Percentiles rank a stretch among this genome's conserved stretches.
These are phyloP conservation scores for Gasterosteus aculeatus DNA, from an alignment of 2,113 vertebrate species.

Conservation along the genomic window DNA sequence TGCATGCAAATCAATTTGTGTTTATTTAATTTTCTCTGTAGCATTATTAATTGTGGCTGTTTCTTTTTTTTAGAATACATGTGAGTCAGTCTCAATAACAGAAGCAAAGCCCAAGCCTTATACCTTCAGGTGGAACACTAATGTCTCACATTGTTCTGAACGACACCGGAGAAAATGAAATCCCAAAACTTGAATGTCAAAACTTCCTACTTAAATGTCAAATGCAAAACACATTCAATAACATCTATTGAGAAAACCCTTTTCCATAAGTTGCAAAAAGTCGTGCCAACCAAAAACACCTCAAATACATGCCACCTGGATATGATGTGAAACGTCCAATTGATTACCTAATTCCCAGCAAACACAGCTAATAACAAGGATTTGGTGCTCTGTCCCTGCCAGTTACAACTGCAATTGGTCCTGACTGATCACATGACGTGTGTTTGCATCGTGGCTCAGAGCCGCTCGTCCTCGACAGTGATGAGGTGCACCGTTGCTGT, in stretches of 20 bases:
- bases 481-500: constrained; percentile 26
- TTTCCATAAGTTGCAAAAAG: constrained; percentile 32
- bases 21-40: constrained; percentile 35
- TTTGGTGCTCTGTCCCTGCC: constrained; percentile 18
- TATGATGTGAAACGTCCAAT: constrained; percentile 17
- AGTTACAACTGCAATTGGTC: constrained; percentile 40
- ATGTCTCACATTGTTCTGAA: constrained; percentile 7
- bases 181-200: constrained; percentile 11
- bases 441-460: constrained; percentile 42
- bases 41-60: constrained; percentile 8
- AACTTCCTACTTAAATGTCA: not conserved
- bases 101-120: not conserved
- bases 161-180: constrained; percentile 6
- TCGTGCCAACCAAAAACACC: constrained; percentile 23
- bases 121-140: constrained; percentile 7
- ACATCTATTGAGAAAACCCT: not conserved
- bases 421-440: constrained; percentile 53
- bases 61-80: constrained; percentile 7
- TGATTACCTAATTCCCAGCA: constrained; percentile 13
- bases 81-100: constrained; percentile 4
- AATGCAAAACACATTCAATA: constrained; percentile 16
- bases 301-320: constrained; percentile 19
- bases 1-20: constrained; percentile 35
- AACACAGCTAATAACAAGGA: constrained; percentile 51
- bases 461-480: constrained; percentile 34